phyloP scores from a whole-genome alignment of 2,113 vertebrate species.

The Acanthochromis polyacanthus region DNA sequence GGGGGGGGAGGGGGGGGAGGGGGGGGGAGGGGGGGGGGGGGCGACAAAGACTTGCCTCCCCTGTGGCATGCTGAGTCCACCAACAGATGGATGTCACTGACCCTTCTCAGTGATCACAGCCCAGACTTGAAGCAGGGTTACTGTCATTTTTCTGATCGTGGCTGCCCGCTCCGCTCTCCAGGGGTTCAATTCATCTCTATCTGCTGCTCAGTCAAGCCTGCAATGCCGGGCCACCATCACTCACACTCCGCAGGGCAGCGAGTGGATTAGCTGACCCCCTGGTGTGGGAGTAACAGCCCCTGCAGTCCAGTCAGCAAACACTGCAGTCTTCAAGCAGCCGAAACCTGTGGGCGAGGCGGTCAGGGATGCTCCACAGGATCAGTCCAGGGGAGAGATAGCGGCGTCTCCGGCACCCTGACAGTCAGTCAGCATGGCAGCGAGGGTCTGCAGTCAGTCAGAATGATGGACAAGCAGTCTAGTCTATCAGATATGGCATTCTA shows the following conservation, averaged over 20 bases:
- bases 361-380: slow-evolving; percentile 74
- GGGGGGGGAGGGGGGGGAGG: neutral
- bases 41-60: neutral
- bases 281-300: slow-evolving; percentile 71
- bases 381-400: slow-evolving; percentile 72
- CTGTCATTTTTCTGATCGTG: slow-evolving; percentile 52
- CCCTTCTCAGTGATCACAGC: slow-evolving; percentile 61
- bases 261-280: slow-evolving; percentile 67
- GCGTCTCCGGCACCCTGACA: slow-evolving; percentile 76
- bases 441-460: slow-evolving; percentile 55
- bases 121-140: slow-evolving; percentile 49
- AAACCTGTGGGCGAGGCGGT: slow-evolving; percentile 34
- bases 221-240: slow-evolving; percentile 54
- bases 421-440: slow-evolving; percentile 50
- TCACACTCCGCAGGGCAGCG: slow-evolving; percentile 61
- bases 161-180: slow-evolving; percentile 25
- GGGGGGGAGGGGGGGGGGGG: neutral
- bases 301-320: slow-evolving; percentile 69
- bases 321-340: slow-evolving; percentile 39
- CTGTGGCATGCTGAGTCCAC: slow-evolving; percentile 15
- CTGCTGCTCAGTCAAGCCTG: slow-evolving; percentile 63
- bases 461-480: slow-evolving; percentile 48
- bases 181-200: slow-evolving; percentile 59
- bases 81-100: slow-evolving; percentile 54
- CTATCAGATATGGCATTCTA: neutral